Evolutionary conservation across 2,888 invertebrate species (phyloP).

Genomic region (Dynastes maya): DNA sequence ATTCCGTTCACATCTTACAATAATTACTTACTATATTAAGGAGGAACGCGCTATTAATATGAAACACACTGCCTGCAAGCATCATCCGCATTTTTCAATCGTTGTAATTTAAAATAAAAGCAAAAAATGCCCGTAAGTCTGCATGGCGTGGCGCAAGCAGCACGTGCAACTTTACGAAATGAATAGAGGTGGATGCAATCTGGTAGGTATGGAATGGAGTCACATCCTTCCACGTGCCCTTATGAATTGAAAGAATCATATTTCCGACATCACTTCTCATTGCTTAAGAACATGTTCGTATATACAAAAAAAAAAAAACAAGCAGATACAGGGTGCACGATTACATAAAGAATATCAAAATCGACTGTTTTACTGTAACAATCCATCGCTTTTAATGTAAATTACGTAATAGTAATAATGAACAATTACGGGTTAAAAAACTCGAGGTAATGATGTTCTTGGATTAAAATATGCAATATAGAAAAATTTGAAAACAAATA

Average conservation of each 20-base stretch:
- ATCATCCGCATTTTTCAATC: background rate
- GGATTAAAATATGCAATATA: no score
- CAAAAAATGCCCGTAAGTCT: constrained; percentile 21
- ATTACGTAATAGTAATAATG: no score
- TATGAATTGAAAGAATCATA: constrained; percentile 31
- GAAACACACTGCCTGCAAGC: background rate
- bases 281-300: constrained; percentile 1
- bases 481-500: no score
- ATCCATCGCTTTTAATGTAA: no score
- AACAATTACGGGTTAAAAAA: no score
- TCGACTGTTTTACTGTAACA: no score
- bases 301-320: background rate
- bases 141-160: constrained; percentile 22
- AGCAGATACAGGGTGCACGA: constrained; percentile 1
- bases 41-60: background rate
- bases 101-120: constrained; percentile 31
- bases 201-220: constrained; percentile 24
- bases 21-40: no score
- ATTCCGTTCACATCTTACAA: no score
- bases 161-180: constrained; percentile 47
- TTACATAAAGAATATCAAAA: background rate
- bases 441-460: no score
- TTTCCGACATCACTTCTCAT: constrained; percentile 34
- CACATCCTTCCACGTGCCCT: constrained; percentile 41
- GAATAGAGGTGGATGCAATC: constrained; percentile 45